phyloP scores from a whole-genome alignment of 2,797 vertebrate genomes.

The Falco novaeseelandiae region DNA sequence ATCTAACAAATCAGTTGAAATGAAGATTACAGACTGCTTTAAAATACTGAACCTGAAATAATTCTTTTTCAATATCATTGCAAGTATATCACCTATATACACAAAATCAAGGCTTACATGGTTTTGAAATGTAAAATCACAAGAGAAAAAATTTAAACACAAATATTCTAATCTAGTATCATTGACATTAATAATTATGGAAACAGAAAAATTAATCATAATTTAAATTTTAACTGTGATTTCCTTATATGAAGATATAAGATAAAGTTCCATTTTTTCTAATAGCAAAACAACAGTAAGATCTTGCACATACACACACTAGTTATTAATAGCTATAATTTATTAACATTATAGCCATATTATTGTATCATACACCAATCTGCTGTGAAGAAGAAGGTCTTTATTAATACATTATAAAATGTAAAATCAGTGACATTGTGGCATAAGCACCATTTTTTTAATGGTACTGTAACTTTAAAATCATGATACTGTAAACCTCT shows the following conservation, averaged over 20 bases:
- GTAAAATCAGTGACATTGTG: not conserved
- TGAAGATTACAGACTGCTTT: not conserved
- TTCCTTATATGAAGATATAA: not conserved
- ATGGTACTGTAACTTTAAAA: not conserved
- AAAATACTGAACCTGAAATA: not conserved
- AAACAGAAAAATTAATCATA: not conserved
- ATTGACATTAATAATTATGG: not conserved
- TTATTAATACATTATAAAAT: not conserved
- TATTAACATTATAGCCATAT: not conserved
- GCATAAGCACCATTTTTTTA: not conserved
- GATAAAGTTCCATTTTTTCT: not conserved
- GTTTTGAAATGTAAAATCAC: not conserved
- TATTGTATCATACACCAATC: not conserved
- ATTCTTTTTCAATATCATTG: not conserved
- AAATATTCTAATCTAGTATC: not conserved
- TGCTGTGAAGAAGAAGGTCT: not conserved
- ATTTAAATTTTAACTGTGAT: not conserved
- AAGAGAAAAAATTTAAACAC: not conserved
- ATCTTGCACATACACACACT: not conserved
- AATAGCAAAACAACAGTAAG: not conserved
- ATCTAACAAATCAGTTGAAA: not conserved
- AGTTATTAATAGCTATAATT: not conserved
- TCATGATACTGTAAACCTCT: not conserved
- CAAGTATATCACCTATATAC: not conserved
- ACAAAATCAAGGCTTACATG: not conserved